phyloP scores from a whole-genome alignment of 1,140 invertebrate species.

The Hylyphantes graminicola region DNA sequence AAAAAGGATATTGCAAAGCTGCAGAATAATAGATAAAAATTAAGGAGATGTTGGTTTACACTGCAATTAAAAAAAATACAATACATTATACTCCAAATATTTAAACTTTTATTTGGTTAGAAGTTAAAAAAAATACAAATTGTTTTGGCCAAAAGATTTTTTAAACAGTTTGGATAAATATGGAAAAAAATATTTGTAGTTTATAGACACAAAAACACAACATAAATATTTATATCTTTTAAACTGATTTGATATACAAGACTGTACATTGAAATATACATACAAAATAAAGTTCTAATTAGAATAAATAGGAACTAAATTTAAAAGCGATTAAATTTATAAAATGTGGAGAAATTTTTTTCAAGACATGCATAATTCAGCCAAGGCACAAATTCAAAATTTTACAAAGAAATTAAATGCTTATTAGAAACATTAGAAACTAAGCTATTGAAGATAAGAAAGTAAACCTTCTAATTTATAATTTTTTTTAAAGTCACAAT shows the following conservation, averaged over 20 bases:
- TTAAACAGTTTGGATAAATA: conserved; percentile 33
- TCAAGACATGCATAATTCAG: background rate
- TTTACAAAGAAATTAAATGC: background rate
- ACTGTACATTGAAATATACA: conserved; percentile 7
- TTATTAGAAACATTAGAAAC: background rate
- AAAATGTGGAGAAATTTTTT: background rate
- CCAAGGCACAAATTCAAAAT: conserved; percentile 26
- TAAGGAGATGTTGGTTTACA: background rate
- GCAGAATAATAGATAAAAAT: background rate
- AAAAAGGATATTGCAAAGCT: background rate
- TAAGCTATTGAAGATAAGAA: background rate
- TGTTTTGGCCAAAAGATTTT: conserved; percentile 25
- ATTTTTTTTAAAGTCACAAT: no score
- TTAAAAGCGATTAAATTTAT: conserved; percentile 5
- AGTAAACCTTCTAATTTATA: background rate
- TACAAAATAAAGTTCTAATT: conserved; percentile 12
- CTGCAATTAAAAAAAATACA: background rate
- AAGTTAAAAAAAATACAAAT: conserved; percentile 31
- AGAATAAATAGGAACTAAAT: background rate
- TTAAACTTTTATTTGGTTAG: conserved; percentile 26
- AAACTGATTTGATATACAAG: conserved; percentile 16
- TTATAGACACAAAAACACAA: conserved; percentile 22
- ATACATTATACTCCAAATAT: conserved; percentile 15
- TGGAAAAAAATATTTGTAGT: conserved; percentile 25
- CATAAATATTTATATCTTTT: conserved; percentile 13